These are phyloP conservation scores for Cydia splendana DNA, from an alignment of 1,140 invertebrate genomes.

Conservation along the genomic window DNA sequence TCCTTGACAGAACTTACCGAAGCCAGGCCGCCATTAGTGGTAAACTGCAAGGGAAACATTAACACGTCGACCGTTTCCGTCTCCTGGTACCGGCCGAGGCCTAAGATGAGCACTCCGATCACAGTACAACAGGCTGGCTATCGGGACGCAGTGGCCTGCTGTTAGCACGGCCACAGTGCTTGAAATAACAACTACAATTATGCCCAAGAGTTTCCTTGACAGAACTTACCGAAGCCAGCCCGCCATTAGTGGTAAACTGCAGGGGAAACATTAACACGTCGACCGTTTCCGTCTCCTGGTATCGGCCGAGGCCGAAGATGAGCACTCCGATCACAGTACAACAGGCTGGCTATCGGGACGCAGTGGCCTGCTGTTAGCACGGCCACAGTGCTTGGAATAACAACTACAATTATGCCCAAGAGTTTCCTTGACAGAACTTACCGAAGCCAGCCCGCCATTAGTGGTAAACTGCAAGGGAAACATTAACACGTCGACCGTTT, in stretches of 20 bases:
- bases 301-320: too few species aligned
- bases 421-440: conserved; percentile 42
- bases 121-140: conserved; percentile 81
- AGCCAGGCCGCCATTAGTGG: conserved; percentile 58
- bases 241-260: conserved; percentile 72
- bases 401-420: too few species aligned
- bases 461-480: conserved; percentile 87
- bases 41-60: conserved; percentile 69
- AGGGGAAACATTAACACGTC: too few species aligned
- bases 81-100: conserved; percentile 69
- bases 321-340: too few species aligned
- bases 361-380: too few species aligned
- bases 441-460: conserved; percentile 83
- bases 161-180: conserved; percentile 44
- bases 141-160: conserved; percentile 70
- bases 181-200: too few species aligned
- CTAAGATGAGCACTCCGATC: conserved; percentile 82
- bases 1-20: too few species aligned
- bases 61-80: too few species aligned
- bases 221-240: conserved; percentile 80
- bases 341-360: too few species aligned
- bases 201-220: too few species aligned
- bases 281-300: too few species aligned
- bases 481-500: conserved; percentile 80
- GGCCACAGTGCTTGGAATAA: too few species aligned